Evolutionary conservation across 2,113 vertebrate species (phyloP).

Genomic region (Mastomys natalensis): DNA sequence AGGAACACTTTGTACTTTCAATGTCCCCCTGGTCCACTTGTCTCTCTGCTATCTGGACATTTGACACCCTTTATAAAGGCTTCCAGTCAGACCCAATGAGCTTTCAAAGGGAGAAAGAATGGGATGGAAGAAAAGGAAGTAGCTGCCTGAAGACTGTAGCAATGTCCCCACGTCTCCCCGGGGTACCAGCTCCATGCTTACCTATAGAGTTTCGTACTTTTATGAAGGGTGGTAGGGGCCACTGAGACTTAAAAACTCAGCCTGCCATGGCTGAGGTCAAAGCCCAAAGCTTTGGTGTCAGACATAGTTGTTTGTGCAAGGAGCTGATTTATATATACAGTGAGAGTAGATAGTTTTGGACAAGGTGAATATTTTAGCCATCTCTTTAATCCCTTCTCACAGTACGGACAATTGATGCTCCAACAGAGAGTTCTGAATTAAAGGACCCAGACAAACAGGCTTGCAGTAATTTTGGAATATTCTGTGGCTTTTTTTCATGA

Average conservation of each 20-base stretch:
- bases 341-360: not conserved
- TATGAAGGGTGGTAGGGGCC: not conserved
- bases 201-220: not conserved
- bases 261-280: not conserved
- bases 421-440: not conserved
- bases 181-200: not conserved
- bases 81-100: rapidly evolving
- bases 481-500: not conserved
- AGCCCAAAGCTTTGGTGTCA: not conserved
- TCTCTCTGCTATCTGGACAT: not conserved
- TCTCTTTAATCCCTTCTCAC: not conserved
- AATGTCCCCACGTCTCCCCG: not conserved
- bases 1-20: rapidly evolving
- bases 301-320: not conserved
- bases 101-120: not conserved
- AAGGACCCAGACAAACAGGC: not conserved
- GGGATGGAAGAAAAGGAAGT: not conserved
- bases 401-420: not conserved
- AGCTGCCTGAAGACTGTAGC: rapidly evolving
- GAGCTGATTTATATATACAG: not conserved
- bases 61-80: too few relatives aligned
- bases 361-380: not conserved
- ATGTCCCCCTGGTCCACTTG: too few relatives aligned
- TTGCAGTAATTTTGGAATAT: not conserved
- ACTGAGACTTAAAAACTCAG: rapidly evolving